Percentiles rank a stretch among this genome's conserved stretches.
Evolutionary conservation across 2,113 vertebrate genomes (phyloP).

Genomic region (Accipiter virgatus): DNA sequence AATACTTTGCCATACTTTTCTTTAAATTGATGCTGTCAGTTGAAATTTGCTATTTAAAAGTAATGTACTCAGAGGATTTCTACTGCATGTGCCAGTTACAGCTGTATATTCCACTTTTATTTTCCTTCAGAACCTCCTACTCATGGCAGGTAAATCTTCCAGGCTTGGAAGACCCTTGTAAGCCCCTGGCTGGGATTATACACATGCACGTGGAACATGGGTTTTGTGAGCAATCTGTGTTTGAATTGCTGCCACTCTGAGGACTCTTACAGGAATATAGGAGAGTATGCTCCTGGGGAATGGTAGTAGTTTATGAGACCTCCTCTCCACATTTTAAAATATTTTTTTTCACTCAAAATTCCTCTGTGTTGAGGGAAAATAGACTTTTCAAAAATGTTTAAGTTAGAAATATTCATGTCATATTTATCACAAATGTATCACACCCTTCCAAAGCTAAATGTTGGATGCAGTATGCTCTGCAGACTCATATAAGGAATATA

Average conservation of each 20-base stretch:
- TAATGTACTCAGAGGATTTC: background rate
- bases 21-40: background rate
- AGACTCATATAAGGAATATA: background rate
- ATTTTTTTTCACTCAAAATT: background rate
- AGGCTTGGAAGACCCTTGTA: background rate
- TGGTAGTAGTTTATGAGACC: background rate
- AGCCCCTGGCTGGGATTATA: background rate
- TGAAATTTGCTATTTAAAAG: background rate
- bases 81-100: background rate
- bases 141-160: background rate
- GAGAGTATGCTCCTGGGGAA: background rate
- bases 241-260: background rate
- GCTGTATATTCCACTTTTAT: background rate
- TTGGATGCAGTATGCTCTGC: background rate
- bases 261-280: background rate
- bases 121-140: background rate
- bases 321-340: background rate
- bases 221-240: slow-evolving; percentile 10
- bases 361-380: background rate
- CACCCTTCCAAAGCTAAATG: background rate
- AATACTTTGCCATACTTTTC: background rate
- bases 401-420: background rate
- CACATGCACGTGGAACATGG: background rate
- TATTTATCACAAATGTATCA: background rate
- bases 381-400: background rate